phyloP scores from a whole-genome alignment of 2,113 vertebrate genomes.

The Myotis davidii region DNA sequence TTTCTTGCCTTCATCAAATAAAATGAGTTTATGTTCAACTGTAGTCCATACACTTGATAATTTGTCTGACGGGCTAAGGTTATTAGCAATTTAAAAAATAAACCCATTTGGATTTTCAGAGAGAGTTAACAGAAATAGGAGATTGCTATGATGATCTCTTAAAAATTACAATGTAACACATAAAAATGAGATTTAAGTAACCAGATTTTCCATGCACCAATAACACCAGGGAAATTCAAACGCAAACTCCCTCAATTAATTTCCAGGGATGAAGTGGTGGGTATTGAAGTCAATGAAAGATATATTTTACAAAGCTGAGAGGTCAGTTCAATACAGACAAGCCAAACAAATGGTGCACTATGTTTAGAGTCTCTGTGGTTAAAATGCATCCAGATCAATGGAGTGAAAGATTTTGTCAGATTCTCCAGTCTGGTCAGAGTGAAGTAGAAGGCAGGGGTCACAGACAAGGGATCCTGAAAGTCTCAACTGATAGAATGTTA shows the following conservation, averaged over 20 bases:
- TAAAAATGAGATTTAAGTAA: slow-evolving; percentile 83
- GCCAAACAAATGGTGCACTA: not conserved
- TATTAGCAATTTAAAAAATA: slow-evolving; percentile 84
- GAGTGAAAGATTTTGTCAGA: not conserved
- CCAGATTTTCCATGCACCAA: slow-evolving; percentile 79
- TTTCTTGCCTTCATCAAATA: slow-evolving; percentile 75
- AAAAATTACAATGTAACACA: slow-evolving; percentile 85
- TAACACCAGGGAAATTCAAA: slow-evolving; percentile 82
- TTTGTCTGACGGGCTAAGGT: slow-evolving; percentile 76
- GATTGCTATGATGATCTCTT: slow-evolving; percentile 86
- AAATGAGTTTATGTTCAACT: slow-evolving; percentile 79
- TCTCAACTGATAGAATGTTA: not conserved
- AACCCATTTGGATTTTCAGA: slow-evolving; percentile 84
- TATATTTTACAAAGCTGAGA: slow-evolving; percentile 76
- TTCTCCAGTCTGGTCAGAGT: not conserved
- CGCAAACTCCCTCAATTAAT: slow-evolving; percentile 75
- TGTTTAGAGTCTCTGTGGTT: slow-evolving; percentile 42
- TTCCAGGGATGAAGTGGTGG: slow-evolving; percentile 72
- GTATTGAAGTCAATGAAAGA: slow-evolving; percentile 79
- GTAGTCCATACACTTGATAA: slow-evolving; percentile 78
- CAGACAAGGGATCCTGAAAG: not conserved
- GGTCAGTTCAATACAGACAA: slow-evolving; percentile 79
- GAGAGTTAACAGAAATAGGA: slow-evolving; percentile 84
- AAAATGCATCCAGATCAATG: not conserved
- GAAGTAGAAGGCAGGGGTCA: not conserved